Evolutionary conservation across 2,113 vertebrate genomes (phyloP).

Genomic region (Anoplopoma fimbria): DNA sequence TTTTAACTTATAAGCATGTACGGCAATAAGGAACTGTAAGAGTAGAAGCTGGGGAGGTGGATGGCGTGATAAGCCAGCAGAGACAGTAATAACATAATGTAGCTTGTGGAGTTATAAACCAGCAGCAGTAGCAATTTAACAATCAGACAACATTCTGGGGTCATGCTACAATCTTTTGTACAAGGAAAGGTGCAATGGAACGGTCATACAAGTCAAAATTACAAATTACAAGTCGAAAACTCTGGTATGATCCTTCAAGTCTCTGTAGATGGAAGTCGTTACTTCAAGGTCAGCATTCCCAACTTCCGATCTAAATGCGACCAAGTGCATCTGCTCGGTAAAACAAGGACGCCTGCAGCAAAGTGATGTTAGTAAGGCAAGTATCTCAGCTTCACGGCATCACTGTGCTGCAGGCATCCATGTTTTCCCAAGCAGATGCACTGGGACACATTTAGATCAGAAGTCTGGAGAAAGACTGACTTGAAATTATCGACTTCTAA

Average conservation of each 20-base stretch:
- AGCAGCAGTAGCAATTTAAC: background rate
- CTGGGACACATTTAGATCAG: background rate
- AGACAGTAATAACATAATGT: background rate
- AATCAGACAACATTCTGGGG: background rate
- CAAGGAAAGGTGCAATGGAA: background rate
- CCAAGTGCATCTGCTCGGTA: background rate
- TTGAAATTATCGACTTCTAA: background rate
- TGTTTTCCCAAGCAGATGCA: background rate
- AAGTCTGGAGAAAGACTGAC: background rate
- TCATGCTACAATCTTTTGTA: background rate
- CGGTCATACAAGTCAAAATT: too few species aligned
- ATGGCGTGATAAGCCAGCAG: background rate
- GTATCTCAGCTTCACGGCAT: background rate
- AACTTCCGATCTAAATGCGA: background rate
- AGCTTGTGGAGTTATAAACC: background rate
- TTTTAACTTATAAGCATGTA: background rate
- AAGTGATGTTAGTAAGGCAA: background rate
- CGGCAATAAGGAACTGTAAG: background rate
- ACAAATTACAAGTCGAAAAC: background rate
- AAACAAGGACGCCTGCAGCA: background rate
- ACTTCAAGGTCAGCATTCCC: background rate
- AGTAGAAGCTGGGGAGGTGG: background rate
- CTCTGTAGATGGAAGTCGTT: background rate
- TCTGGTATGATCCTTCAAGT: background rate
- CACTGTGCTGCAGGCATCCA: background rate